phyloP scores from a whole-genome alignment of 1,140 invertebrate genomes.

The Apolygus lucorum region DNA sequence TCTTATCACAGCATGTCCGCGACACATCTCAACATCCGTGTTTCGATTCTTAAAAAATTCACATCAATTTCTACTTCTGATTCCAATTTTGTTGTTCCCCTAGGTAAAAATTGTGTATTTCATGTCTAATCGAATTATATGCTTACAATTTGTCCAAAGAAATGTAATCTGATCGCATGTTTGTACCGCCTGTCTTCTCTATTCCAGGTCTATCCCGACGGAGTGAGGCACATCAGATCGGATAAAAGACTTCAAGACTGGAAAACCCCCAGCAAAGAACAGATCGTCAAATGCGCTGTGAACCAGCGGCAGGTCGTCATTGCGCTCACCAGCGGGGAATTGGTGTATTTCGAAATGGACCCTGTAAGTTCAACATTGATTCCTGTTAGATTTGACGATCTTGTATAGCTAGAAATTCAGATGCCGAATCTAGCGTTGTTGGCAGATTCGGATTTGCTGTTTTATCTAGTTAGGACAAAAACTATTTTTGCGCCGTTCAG shows the following conservation, averaged over 20 bases:
- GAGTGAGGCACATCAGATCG: conserved; percentile 89
- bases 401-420: background rate
- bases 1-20: conserved; percentile 7
- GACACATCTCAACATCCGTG: background rate
- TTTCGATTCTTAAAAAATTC: background rate
- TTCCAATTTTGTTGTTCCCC: background rate
- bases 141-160: conserved; percentile 14
- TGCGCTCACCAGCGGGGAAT: conserved; percentile 90
- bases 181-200: too few species aligned
- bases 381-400: background rate
- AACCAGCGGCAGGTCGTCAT: conserved; percentile 99
- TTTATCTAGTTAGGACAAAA: too few species aligned
- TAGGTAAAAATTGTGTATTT: background rate
- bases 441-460: too few species aligned
- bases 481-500: background rate
- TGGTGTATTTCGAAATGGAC: conserved; percentile 99
- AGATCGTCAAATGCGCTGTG: conserved; percentile 94
- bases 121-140: background rate
- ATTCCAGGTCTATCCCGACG: conserved; percentile 85
- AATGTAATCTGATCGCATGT: background rate
- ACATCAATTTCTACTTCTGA: background rate
- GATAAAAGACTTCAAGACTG: conserved; percentile 98
- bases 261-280: conserved; percentile 96
- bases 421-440: too few species aligned
- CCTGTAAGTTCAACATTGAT: conserved; percentile 56